Conservation (phyloP, 2,888 invertebrate species). For the Brachyptera putata region DNA sequence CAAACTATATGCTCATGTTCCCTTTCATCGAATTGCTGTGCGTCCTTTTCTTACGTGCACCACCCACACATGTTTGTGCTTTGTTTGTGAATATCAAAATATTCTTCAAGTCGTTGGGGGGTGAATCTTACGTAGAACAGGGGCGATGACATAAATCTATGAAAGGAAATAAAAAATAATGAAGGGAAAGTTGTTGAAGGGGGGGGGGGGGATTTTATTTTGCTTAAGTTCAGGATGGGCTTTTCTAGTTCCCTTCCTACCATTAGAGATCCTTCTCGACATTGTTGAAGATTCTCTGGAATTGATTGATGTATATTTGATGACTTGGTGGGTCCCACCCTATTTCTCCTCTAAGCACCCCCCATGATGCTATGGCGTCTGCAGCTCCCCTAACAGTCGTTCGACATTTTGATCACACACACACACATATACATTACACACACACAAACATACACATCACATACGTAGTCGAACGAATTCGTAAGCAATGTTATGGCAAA, state of each 20-base stretch:
- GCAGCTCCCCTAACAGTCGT: background rate
- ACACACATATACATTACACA: too few species aligned
- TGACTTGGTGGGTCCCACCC: conserved; percentile 16
- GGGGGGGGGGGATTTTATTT: background rate
- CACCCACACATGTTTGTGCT: background rate
- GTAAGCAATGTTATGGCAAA: background rate
- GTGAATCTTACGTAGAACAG: background rate
- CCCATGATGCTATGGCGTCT: background rate
- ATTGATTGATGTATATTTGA: conserved; percentile 28
- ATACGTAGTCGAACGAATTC: too few species aligned
- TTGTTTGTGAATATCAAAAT: background rate
- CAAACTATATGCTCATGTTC: background rate
- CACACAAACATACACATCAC: too few species aligned
- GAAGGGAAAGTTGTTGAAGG: conserved; percentile 15
- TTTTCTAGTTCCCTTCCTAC: conserved; percentile 10
- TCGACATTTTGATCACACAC: background rate
- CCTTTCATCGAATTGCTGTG: background rate
- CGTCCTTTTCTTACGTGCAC: too few species aligned
- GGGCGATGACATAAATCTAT: conserved; percentile 1
- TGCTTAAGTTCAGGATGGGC: background rate
- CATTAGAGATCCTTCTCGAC: conserved; percentile 20
- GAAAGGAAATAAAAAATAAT: conserved; percentile 4
- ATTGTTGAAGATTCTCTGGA: conserved; percentile 22
- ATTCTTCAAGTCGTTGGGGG: background rate
- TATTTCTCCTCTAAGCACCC: background rate